Conservation (phyloP, 2,888 invertebrate genomes). For the Dicranocentrus wangi region DNA sequence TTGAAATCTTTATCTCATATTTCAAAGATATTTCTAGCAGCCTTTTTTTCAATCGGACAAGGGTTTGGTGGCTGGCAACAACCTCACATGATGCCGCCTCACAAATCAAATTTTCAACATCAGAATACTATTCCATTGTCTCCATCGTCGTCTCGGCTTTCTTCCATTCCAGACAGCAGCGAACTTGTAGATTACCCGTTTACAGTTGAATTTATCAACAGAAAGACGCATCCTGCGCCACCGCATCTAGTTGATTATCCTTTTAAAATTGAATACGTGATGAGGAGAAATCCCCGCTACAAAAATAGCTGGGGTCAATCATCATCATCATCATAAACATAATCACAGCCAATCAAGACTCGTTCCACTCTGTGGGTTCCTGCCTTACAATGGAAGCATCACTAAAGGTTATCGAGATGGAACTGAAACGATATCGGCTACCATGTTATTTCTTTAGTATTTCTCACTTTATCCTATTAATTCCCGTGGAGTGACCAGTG, state of each 20-base stretch:
- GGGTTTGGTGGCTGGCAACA: slow-evolving; percentile 7
- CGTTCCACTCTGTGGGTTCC: slow-evolving; percentile 39
- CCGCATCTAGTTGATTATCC: slow-evolving; percentile 35
- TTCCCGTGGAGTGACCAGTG: background rate
- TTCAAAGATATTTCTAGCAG: too few relatives aligned
- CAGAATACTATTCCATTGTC: background rate
- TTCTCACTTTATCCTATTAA: background rate
- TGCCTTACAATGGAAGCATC: too few relatives aligned
- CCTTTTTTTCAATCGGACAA: background rate
- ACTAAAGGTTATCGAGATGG: too few relatives aligned
- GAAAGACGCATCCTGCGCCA: background rate
- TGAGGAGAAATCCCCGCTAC: slow-evolving; percentile 23
- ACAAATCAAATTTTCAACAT: slow-evolving; percentile 17
- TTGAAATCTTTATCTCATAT: too few relatives aligned
- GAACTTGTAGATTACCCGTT: slow-evolving; percentile 47
- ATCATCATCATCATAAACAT: slow-evolving; percentile 12
- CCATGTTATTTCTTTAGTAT: background rate
- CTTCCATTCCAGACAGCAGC: too few relatives aligned
- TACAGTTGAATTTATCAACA: slow-evolving; percentile 41
- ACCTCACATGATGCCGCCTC: background rate
- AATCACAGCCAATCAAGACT: slow-evolving; percentile 7
- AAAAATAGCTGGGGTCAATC: slow-evolving; percentile 19
- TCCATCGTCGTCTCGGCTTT: background rate
- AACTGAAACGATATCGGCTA: background rate
- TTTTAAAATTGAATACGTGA: slow-evolving; percentile 25